Percentiles rank a stretch among this genome's conserved stretches.
Evolutionary conservation across 1,140 invertebrate genomes (phyloP).

Genomic region (Octopus bimaculoides): DNA sequence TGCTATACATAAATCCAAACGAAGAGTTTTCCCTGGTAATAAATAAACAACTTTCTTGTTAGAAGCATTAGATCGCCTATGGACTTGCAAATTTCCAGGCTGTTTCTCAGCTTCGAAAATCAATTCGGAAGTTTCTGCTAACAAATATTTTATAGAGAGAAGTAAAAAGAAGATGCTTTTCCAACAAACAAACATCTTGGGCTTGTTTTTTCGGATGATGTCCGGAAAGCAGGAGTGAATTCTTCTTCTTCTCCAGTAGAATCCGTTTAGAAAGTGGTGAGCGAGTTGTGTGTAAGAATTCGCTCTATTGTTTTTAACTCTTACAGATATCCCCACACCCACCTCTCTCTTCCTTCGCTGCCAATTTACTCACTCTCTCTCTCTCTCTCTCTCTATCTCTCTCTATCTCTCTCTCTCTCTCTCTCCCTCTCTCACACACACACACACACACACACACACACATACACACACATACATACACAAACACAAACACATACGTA

Average conservation of each 20-base stretch:
- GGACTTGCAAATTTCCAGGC: slow-evolving; percentile 17
- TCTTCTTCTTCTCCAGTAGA: slow-evolving; percentile 6
- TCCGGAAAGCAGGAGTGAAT: background rate
- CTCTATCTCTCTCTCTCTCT: background rate
- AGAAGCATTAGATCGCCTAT: slow-evolving; percentile 19
- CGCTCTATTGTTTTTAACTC: slow-evolving; percentile 5
- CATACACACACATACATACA: background rate
- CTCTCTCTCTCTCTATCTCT: slow-evolving; percentile 16
- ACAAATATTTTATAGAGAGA: too few species aligned
- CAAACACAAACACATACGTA: background rate
- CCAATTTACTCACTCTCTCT: slow-evolving; percentile 10
- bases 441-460: background rate
- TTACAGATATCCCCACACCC: slow-evolving; percentile 6
- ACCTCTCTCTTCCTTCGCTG: background rate
- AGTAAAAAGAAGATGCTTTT: too few species aligned
- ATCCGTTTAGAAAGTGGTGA: background rate
- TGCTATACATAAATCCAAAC: slow-evolving; percentile 29
- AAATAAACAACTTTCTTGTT: slow-evolving; percentile 23
- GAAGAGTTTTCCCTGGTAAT: slow-evolving; percentile 18
- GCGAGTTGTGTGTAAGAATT: background rate
- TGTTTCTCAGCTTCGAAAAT: slow-evolving; percentile 11
- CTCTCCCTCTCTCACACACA: background rate
- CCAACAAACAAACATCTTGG: background rate
- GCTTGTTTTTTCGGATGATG: background rate
- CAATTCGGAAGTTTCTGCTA: too few species aligned